Conservation (phyloP, 1,140 invertebrate genomes). For the Drosophila cardini region DNA sequence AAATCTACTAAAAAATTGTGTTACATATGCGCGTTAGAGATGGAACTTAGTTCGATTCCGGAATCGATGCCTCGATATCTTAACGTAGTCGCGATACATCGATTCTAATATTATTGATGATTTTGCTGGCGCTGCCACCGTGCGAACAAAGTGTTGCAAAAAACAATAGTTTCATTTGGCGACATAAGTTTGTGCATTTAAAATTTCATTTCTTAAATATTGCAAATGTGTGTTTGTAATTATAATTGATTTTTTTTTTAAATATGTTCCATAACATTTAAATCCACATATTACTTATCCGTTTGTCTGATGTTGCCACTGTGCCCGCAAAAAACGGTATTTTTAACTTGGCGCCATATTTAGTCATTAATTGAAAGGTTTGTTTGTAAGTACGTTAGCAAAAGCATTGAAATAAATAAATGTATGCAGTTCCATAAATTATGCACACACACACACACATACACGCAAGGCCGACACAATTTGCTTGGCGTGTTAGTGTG, state of each 20-base stretch:
- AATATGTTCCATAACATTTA: too few relatives aligned
- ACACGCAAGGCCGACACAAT: constrained; percentile 17
- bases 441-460: constrained; percentile 4
- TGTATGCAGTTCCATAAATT: constrained; percentile 17
- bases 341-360: constrained; percentile 12
- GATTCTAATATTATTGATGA: too few relatives aligned
- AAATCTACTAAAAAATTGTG: constrained; percentile 23
- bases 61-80: too few relatives aligned
- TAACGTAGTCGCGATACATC: too few relatives aligned
- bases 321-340: background rate
- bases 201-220: too few relatives aligned
- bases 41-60: background rate
- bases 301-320: constrained; percentile 13
- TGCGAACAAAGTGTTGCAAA: too few relatives aligned
- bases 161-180: too few relatives aligned
- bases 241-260: too few relatives aligned
- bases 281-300: background rate
- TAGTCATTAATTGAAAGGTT: background rate
- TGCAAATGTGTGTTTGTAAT: too few relatives aligned
- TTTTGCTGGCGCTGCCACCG: too few relatives aligned
- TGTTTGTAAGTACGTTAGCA: background rate
- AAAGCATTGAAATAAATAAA: background rate
- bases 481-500: background rate
- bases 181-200: too few relatives aligned
- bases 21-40: constrained; percentile 63